phyloP scores from a whole-genome alignment of 2,888 invertebrate genomes.

The Trichopoda pennipes region DNA sequence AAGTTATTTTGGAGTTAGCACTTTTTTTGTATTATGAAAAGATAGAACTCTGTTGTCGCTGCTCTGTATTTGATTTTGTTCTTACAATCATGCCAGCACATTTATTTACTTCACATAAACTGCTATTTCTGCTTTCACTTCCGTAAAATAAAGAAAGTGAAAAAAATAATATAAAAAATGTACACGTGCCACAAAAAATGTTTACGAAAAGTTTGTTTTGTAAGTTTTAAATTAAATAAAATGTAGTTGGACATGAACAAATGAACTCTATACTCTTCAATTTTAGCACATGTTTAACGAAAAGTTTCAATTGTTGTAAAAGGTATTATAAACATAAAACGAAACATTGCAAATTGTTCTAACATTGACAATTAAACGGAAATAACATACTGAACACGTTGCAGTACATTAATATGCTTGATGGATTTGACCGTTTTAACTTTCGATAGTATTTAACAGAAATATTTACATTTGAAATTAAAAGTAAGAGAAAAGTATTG shows the following conservation, averaged over 20 bases:
- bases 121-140: neutral
- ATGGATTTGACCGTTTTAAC: neutral
- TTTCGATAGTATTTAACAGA: neutral
- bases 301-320: neutral
- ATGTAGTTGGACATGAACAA: slow-evolving; percentile 1
- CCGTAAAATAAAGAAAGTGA: neutral
- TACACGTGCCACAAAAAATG: slow-evolving; percentile 11
- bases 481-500: neutral
- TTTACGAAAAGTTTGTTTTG: slow-evolving; percentile 38
- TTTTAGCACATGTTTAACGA: neutral
- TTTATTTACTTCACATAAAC: neutral
- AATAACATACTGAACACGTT: neutral
- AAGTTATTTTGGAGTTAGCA: no score
- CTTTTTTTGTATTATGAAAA: no score
- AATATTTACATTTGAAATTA: neutral
- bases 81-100: neutral
- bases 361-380: slow-evolving; percentile 28
- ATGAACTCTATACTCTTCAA: neutral
- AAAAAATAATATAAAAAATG: slow-evolving; percentile 16
- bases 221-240: slow-evolving; percentile 5
- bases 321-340: neutral
- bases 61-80: neutral
- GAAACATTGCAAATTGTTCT: neutral
- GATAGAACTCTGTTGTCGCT: neutral
- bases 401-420: neutral